phyloP scores from a whole-genome alignment of 2,888 invertebrate species.

The Oxyteleia sp. region DNA sequence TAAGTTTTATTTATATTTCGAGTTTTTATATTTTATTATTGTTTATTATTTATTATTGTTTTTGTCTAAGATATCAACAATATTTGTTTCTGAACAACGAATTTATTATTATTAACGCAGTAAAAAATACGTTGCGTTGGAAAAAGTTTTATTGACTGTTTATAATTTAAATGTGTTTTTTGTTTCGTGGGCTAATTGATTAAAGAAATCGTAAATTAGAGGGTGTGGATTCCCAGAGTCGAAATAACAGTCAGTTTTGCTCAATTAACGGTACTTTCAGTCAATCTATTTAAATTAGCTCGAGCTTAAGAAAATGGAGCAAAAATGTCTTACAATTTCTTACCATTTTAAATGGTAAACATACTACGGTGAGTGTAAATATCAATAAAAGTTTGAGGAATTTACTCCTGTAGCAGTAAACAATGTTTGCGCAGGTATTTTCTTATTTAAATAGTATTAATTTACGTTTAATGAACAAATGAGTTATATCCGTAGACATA shows the following conservation, averaged over 20 bases:
- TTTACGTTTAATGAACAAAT: constrained; percentile 33
- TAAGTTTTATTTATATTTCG: too few relatives aligned
- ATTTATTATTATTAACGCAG: constrained; percentile 9
- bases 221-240: too few relatives aligned
- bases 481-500: constrained; percentile 2
- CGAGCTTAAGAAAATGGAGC: constrained; percentile 10
- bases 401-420: constrained; percentile 20
- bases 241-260: constrained; percentile 20
- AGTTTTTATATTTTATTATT: too few relatives aligned
- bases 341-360: constrained; percentile 15
- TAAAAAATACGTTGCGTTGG: too few relatives aligned
- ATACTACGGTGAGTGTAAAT: constrained; percentile 23
- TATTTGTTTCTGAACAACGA: too few relatives aligned
- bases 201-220: too few relatives aligned
- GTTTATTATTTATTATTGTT: too few relatives aligned
- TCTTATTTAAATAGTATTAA: constrained; percentile 26
- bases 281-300: constrained; percentile 21
- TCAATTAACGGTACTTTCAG: constrained; percentile 27
- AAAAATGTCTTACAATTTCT: constrained; percentile 18
- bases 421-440: constrained; percentile 22
- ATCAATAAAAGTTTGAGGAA: constrained; percentile 29
- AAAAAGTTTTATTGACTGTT: too few relatives aligned
- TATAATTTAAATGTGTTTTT: too few relatives aligned
- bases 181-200: too few relatives aligned
- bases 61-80: too few relatives aligned